phyloP scores from a whole-genome alignment of 2,797 vertebrate genomes.

The Argentina silus region DNA sequence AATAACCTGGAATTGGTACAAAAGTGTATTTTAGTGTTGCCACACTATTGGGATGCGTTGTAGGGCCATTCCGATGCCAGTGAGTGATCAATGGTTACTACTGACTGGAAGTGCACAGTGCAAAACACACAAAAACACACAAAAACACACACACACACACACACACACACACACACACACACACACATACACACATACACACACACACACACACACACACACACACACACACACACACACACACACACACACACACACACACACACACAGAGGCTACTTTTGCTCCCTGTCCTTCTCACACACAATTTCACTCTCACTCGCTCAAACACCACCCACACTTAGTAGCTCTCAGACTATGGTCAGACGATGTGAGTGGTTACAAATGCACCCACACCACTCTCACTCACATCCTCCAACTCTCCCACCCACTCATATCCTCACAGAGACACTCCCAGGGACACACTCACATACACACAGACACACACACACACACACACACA shows the following conservation, averaged over 20 bases:
- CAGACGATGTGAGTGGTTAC: constrained; percentile 64
- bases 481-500: constrained; percentile 15
- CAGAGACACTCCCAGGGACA: neutral
- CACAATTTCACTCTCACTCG: constrained; percentile 63
- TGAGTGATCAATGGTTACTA: too few relatives aligned
- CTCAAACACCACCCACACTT: constrained; percentile 58
- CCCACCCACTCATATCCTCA: neutral
- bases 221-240: neutral
- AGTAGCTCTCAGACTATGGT: constrained; percentile 58
- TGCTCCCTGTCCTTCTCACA: constrained; percentile 38
- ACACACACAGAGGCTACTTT: too few relatives aligned
- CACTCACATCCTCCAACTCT: neutral
- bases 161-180: too few relatives aligned
- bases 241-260: too few relatives aligned
- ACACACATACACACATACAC: too few relatives aligned
- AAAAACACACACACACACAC: neutral
- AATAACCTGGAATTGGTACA: neutral
- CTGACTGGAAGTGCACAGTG: too few relatives aligned
- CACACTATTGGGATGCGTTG: too few relatives aligned
- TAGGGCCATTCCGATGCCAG: too few relatives aligned
- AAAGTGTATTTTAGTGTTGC: constrained; percentile 1
- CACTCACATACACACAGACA: constrained; percentile 9
- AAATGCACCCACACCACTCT: constrained; percentile 54
- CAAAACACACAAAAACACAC: neutral
- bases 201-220: neutral